Base-by-base conservation (phyloP, 2,888 invertebrate genomes). In the Amiota minor region DNA sequence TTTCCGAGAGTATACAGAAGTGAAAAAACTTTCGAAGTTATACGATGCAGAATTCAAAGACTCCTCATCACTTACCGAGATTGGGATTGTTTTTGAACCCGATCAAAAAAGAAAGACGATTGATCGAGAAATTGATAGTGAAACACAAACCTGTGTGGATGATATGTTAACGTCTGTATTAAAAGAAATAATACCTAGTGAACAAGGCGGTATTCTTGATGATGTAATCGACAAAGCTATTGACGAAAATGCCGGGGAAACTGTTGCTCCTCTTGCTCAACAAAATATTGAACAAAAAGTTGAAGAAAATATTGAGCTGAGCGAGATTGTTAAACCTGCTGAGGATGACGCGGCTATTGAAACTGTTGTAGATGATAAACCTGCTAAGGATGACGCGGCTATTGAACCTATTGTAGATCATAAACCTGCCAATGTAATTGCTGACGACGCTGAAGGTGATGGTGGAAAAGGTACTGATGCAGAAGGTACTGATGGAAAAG, bases 71-170 rank as follows among this genome's bases (percentile, higher is more conserved):
- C 3, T 71, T 0, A 59, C 71, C 12, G 64, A 71, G 49, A 73
- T 79, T 65, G 77, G 77, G 11, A 6, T 78, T 1, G 9, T 61
- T 4, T 79, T 80, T n/a, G 77, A 64, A 11, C 18, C 18, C 9
- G 35, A n/a, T 1, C 2, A 10, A 50, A 68, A 53, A 45, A 68
- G 1, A 45, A 14, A 35, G 6, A 35, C 2, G 35, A 4, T 35
- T 2, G 35, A n/a, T n/a, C n/a, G n/a, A 45, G 45, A 20, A 56
- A 56, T 12, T 16, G 16, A 46, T 12, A 8, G 18, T 0, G 59
- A 49, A 10, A 74, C 76, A 1, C 77, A 79, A 59, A 77, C 77
- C 0, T 46, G 35, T 0, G n/a, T 47, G 1, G 65, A 71, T 12
- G 76, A 77, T 71, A 47, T 75, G 9, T 10, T 78, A 1, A 72